Evolutionary conservation across 2,888 invertebrate genomes (phyloP).

Genomic region (Conomelus anceps): DNA sequence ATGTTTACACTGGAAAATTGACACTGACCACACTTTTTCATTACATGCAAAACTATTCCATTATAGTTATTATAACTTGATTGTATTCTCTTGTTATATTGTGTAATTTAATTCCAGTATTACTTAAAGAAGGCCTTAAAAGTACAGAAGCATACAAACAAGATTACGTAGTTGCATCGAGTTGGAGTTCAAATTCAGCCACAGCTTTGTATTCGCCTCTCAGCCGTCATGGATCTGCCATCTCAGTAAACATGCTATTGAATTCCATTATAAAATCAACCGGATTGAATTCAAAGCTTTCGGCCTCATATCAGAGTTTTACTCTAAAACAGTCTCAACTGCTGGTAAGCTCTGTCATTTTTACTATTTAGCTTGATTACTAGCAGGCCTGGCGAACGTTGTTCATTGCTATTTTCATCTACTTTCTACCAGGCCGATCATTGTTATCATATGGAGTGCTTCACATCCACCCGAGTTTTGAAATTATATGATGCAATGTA

Average conservation of each 20-base stretch:
- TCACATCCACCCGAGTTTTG: too few species aligned
- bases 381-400: too few species aligned
- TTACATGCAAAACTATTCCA: too few species aligned
- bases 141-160: slow-evolving; percentile 45
- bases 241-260: slow-evolving; percentile 47
- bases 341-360: too few species aligned
- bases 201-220: slow-evolving; percentile 48
- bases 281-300: not conserved
- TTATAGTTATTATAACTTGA: too few species aligned
- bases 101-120: slow-evolving; percentile 42
- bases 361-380: too few species aligned
- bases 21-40: too few species aligned
- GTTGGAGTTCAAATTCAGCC: slow-evolving; percentile 41
- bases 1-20: too few species aligned
- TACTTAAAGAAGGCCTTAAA: slow-evolving; percentile 40
- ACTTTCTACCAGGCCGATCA: too few species aligned
- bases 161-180: slow-evolving; percentile 47
- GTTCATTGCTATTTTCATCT: too few species aligned
- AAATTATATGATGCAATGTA: too few species aligned
- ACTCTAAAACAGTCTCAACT: not conserved
- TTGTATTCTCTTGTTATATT: slow-evolving; percentile 8
- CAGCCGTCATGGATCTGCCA: slow-evolving; percentile 50
- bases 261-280: slow-evolving; percentile 43
- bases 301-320: not conserved
- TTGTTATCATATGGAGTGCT: too few species aligned